phyloP scores from a whole-genome alignment of 2,888 invertebrate genomes.

The Conops quadrifasciatus region DNA sequence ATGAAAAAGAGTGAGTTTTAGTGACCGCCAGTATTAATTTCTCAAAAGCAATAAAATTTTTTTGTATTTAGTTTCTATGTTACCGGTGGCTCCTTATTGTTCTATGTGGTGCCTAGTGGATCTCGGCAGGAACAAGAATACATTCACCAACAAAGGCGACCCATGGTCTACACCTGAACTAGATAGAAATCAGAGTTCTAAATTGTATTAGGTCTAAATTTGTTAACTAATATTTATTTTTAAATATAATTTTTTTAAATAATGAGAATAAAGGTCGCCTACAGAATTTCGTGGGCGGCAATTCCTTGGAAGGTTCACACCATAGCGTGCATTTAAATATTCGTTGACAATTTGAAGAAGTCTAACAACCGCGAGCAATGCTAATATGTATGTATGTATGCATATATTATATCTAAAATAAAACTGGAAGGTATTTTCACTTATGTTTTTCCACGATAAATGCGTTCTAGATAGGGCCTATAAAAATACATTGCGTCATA shows the following conservation, averaged over 20 bases:
- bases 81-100: slow-evolving; percentile 59
- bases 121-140: slow-evolving; percentile 59
- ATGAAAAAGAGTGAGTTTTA: slow-evolving; percentile 62
- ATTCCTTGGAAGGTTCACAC: too few relatives aligned
- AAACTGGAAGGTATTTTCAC: too few relatives aligned
- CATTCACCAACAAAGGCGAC: slow-evolving; percentile 54
- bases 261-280: not conserved
- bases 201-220: too few relatives aligned
- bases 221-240: not conserved
- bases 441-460: too few relatives aligned
- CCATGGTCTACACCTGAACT: slow-evolving; percentile 50
- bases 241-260: slow-evolving; percentile 30
- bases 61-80: slow-evolving; percentile 56
- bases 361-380: too few relatives aligned
- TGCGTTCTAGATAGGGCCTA: too few relatives aligned
- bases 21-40: not conserved
- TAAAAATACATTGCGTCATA: too few relatives aligned
- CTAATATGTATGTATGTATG: too few relatives aligned
- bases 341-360: too few relatives aligned
- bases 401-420: too few relatives aligned
- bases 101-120: slow-evolving; percentile 60
- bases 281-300: too few relatives aligned
- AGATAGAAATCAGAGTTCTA: not conserved
- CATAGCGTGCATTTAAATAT: too few relatives aligned
- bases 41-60: not conserved